A percentile compares a stretch with the other conserved stretches of the same genome.
Conservation (phyloP, 92 coral and sea anemone genomes). For the Palythoa caribaeorum region DNA sequence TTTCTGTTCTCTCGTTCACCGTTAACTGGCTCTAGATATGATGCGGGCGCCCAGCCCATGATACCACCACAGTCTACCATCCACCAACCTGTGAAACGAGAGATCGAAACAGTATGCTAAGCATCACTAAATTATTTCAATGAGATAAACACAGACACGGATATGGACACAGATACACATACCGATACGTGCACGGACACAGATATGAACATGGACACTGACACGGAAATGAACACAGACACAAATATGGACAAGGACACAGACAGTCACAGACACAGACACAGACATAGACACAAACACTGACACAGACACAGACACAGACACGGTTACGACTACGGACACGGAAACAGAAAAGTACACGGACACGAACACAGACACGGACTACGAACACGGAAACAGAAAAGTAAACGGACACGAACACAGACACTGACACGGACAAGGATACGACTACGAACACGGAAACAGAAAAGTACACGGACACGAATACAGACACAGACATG, state of each 20-base stretch:
- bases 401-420: not conserved
- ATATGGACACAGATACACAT: not conserved
- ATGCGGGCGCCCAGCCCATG: slow-evolving; percentile 49
- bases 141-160: not conserved
- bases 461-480: not conserved
- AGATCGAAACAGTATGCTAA: not conserved
- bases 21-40: slow-evolving; percentile 35
- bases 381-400: no score
- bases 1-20: slow-evolving; percentile 20
- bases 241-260: not conserved
- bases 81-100: slow-evolving; percentile 32
- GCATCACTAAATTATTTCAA: not conserved
- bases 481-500: not conserved
- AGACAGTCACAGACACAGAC: not conserved
- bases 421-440: not conserved
- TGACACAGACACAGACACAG: not conserved
- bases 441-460: not conserved
- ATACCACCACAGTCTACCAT: slow-evolving; percentile 16
- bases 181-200: not conserved
- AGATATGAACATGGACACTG: not conserved
- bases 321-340: not conserved
- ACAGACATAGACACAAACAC: not conserved
- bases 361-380: not conserved
- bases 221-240: not conserved
- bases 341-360: no score